A percentile compares a stretch with the other conserved stretches of the same genome.
These are phyloP conservation scores for Arion vulgaris DNA, from an alignment of 1,140 invertebrate genomes.

Conservation along the genomic window DNA sequence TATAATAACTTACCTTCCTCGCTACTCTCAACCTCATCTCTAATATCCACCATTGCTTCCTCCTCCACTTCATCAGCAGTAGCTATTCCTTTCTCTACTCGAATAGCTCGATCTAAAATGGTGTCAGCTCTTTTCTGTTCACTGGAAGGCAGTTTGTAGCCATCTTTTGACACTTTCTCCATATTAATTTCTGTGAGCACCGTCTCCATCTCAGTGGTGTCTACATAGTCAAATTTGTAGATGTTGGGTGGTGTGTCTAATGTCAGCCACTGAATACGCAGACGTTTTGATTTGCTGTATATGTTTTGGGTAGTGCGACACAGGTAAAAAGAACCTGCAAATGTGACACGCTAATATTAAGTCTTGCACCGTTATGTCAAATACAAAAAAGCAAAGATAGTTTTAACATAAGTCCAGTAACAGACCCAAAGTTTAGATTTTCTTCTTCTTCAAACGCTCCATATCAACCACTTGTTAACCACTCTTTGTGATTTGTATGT, in stretches of 20 bases:
- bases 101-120: conserved; percentile 80
- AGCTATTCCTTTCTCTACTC: conserved; percentile 44
- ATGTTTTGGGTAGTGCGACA: conserved; percentile 94
- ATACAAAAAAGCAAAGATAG: no score
- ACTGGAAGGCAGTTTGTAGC: conserved; percentile 80
- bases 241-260: conserved; percentile 79
- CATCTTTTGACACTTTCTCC: conserved; percentile 81
- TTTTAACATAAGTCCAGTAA: no score
- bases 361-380: background rate
- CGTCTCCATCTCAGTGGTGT: conserved; percentile 77
- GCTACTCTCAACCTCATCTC: conserved; percentile 38
- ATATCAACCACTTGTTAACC: no score
- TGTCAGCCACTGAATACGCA: conserved; percentile 91
- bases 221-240: conserved; percentile 92
- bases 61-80: conserved; percentile 83
- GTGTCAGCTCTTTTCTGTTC: conserved; percentile 86
- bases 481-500: no score
- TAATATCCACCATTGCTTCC: conserved; percentile 74
- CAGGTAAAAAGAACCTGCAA: conserved; percentile 88
- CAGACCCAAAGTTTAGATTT: no score
- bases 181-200: conserved; percentile 85
- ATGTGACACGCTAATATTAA: conserved; percentile 22
- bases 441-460: no score
- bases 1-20: conserved; percentile 40
- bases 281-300: conserved; percentile 80